Evolutionary conservation across 92 coral and sea anemone genomes (phyloP), one percentile per base, ranked within the genome.

Genomic region (Parazoanthus atlanticus): DNA sequence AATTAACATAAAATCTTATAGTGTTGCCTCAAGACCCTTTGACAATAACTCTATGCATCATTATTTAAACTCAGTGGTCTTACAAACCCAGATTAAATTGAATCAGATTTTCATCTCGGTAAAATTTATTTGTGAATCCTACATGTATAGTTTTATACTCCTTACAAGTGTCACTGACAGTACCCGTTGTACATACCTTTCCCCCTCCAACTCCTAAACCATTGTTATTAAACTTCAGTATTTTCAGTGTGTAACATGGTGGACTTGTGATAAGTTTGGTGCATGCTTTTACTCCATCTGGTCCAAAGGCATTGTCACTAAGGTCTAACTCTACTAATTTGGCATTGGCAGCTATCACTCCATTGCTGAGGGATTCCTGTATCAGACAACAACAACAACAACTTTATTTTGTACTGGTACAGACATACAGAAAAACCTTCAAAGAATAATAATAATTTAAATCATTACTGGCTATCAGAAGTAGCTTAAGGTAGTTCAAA

Each of bases 251-350:
- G 89, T 93, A 97, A 74, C 99, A 97, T 8, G 99, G 94, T 73
- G 91, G 89, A 91, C 99, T 97, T 65, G 97, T 97, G 33, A 97
- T 92, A 23, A 97, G 92, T 41, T 94, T 95, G 34, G 93, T 93
- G 79, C 98, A 96, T 29, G 99, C 98, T 78, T 91, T 95, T 71
- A 97, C 97, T 72, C 99, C 99, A 82, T 97, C 99, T 81, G 99
- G 99, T 30, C 99, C 99, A 95, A 97, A 97, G 17, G 99, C 99
- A 91, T 97, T 97, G 87, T 97, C 99, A 89, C 99, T 95, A 2
- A 97, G 92, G 88, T 97, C 98, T 66, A 97, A 83, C 87, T 97
- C 99, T 38, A 91, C 92, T 73, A 97, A 90, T 28, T 92, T 89
- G 31, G 99, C 98, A 89, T 91, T 91, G 41, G 99, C 94, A 2